These are phyloP conservation scores for Agonopterix heracliana DNA, from an alignment of 2,888 invertebrate species.

Conservation along the genomic window DNA sequence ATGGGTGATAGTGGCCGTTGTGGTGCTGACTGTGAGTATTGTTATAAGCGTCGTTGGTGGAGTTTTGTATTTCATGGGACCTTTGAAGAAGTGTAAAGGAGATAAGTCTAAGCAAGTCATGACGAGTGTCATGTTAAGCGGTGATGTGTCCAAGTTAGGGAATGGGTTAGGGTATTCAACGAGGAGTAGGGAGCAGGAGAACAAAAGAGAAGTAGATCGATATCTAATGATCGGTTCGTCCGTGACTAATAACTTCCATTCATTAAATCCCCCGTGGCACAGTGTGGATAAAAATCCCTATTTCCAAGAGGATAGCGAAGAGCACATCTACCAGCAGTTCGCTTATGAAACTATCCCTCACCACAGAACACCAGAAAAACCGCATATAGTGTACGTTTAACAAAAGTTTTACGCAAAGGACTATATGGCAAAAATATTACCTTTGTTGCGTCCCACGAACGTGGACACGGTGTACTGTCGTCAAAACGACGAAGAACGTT, in stretches of 20 bases:
- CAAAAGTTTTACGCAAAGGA: constrained; percentile 63
- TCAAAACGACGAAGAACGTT: constrained; percentile 47
- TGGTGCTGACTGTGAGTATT: constrained; percentile 72
- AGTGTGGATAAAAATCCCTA: constrained; percentile 70
- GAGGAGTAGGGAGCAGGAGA: constrained; percentile 63
- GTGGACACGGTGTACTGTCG: constrained; percentile 42
- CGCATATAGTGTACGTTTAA: constrained; percentile 78
- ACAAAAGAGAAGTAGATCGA: constrained; percentile 67
- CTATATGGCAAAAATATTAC: constrained; percentile 53
- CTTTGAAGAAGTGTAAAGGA: constrained; percentile 70
- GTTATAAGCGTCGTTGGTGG: constrained; percentile 70
- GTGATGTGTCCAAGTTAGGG: constrained; percentile 68
- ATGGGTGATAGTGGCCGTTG: constrained; percentile 75
- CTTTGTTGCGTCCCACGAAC: constrained; percentile 50
- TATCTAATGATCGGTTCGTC: constrained; percentile 72
- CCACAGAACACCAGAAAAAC: constrained; percentile 73
- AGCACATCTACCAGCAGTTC: constrained; percentile 72
- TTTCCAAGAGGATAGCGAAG: constrained; percentile 67
- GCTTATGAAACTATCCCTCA: constrained; percentile 72
- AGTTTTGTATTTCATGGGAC: constrained; percentile 69
- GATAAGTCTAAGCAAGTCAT: constrained; percentile 73
- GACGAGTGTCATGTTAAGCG: constrained; percentile 71
- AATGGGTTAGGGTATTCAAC: constrained; percentile 70
- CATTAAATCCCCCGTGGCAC: constrained; percentile 70
- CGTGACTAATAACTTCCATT: constrained; percentile 70